A percentile compares a stretch with the other conserved stretches of the same genome.
Evolutionary conservation across 2,797 vertebrate species (phyloP).

Genomic region (Myotis pilosus): DNA sequence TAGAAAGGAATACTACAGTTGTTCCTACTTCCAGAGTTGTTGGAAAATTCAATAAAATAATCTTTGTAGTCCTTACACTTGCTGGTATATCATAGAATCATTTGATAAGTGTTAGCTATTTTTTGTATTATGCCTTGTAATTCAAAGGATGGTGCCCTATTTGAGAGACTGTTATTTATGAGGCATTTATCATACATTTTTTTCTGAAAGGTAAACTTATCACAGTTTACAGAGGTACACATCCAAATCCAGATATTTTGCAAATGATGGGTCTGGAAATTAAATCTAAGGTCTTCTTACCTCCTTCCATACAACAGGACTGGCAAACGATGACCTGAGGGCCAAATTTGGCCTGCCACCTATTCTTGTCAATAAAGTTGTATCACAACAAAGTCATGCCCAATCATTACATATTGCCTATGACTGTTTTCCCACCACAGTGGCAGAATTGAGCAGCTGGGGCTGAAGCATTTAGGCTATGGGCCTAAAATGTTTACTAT

Average conservation of each 20-base stretch:
- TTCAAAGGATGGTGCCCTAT: background rate
- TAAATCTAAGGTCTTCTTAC: background rate
- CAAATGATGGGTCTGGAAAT: background rate
- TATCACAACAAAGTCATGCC: background rate
- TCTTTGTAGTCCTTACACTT: background rate
- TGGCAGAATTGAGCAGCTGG: background rate
- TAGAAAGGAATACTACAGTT: background rate
- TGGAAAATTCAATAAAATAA: slow-evolving; percentile 16
- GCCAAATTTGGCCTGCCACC: background rate
- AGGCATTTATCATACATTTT: background rate
- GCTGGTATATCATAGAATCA: background rate
- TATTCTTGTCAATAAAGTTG: slow-evolving; percentile 48
- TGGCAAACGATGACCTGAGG: background rate
- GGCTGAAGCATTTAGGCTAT: background rate
- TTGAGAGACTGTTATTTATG: background rate
- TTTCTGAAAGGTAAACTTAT: background rate
- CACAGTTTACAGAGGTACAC: background rate
- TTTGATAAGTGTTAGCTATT: background rate
- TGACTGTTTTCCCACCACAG: background rate
- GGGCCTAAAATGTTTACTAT: slow-evolving; percentile 21
- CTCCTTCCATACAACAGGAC: background rate
- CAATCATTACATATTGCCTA: background rate
- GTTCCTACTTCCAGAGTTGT: background rate
- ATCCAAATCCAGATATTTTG: background rate
- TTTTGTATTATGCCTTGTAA: background rate